Evolutionary conservation across 1,140 invertebrate species (phyloP), one percentile per base, ranked within the genome.

Genomic region (Medauroidea extradentata): DNA sequence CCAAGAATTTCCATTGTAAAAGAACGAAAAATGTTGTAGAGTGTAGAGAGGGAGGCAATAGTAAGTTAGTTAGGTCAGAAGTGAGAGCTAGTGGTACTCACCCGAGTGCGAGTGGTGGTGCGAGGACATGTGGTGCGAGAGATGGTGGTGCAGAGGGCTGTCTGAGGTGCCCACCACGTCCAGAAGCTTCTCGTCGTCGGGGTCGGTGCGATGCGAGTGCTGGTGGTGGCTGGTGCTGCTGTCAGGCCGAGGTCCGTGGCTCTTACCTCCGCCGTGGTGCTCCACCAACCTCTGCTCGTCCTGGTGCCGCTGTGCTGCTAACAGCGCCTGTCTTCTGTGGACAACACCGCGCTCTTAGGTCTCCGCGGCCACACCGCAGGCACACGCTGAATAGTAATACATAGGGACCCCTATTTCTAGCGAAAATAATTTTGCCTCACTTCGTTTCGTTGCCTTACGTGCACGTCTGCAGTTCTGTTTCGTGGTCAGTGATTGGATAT

Each of bases 111-210:
- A 66, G 52, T 61, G 60, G 27, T 48, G 57, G 23, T 44, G 52
- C 8, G 57, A 8, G 5, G 49, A 68, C 0, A 74, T 75, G 25
- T 73, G 77, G 25, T 76, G 74, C 0, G 71, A 70, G n/a, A 77
- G 75, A 2, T 74, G 71, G 3, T 74, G 72, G 55, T 77, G 81
- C 21, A 67, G 29, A 0, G 88, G 88, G 65, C 86, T 88, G 63
- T 89, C 86, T 16, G 79, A 79, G 42, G 91, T 91, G 0, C 91
- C 91, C 0, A 93, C 92, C 1, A 94, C 92, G 72, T 94, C 91
- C 63, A 95, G 77, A 24, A 91, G 84, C 66, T 91, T 88, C 69
- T 95, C 91, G 34, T 94, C 91, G 67, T 89, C 84, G 65, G 86
- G 73, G 46, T 83, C 81, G 64, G 38, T 48, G 13, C 57, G 19